Percentiles rank a stretch among this genome's conserved stretches.
phyloP scores from a whole-genome alignment of 2,113 vertebrate species.

The Cynoglossus semilaevis region DNA sequence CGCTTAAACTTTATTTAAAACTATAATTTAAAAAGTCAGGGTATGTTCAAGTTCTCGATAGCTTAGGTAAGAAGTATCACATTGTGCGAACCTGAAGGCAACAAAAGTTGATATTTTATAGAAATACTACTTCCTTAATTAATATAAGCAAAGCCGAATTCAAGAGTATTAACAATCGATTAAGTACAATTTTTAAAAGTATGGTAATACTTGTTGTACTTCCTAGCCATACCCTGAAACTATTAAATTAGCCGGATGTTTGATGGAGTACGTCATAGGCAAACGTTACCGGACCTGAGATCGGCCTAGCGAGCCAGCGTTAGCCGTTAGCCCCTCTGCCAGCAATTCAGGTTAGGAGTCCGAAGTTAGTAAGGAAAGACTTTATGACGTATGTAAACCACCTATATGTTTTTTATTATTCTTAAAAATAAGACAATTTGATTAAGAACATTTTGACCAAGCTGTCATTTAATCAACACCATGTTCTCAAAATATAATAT shows the following conservation, averaged over 20 bases:
- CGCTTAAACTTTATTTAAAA: fast-evolving
- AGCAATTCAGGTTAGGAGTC: no score
- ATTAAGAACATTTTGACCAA: no score
- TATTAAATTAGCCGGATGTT: neutral
- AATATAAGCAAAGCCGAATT: conserved; percentile 18
- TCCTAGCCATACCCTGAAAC: fast-evolving
- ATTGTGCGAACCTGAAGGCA: neutral
- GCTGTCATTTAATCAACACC: no score
- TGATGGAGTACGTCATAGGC: conserved; percentile 1
- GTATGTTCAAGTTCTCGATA: conserved; percentile 21
- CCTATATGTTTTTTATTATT: no score
- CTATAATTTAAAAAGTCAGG: neutral
- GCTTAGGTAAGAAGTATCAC: neutral
- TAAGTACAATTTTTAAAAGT: fast-evolving
- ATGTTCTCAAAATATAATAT: no score
- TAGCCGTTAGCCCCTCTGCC: conserved; percentile 43
- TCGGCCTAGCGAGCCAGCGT: conserved; percentile 46
- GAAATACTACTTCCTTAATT: fast-evolving
- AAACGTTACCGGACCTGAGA: conserved; percentile 15
- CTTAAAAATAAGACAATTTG: no score
- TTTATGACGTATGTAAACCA: no score
- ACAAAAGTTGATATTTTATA: conserved; percentile 18
- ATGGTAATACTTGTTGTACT: fast-evolving
- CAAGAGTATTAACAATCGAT: fast-evolving
- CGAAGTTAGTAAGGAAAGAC: conserved; percentile 1